Conservation (phyloP, 2,888 invertebrate species). For the Automeris io region DNA sequence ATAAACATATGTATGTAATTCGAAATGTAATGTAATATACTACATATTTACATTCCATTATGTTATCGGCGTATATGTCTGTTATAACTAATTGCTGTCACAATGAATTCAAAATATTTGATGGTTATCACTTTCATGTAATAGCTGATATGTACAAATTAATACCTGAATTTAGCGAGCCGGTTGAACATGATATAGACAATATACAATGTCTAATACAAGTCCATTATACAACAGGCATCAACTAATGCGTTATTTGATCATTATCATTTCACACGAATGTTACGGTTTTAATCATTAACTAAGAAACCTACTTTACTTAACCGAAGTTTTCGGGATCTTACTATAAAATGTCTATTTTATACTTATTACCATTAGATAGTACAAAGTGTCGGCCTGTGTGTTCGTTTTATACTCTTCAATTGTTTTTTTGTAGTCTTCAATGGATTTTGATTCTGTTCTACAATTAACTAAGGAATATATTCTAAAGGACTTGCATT, state of each 20-base stretch:
- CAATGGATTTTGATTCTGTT: too few species aligned
- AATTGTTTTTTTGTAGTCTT: too few species aligned
- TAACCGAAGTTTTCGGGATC: constrained; percentile 1
- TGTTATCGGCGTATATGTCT: background rate
- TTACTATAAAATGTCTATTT: too few species aligned
- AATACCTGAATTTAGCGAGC: constrained; percentile 5
- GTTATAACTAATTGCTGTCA: constrained; percentile 6
- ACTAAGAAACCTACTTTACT: constrained; percentile 5
- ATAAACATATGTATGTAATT: too few species aligned
- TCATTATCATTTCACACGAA: constrained; percentile 26
- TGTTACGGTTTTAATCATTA: constrained; percentile 17
- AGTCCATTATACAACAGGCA: constrained; percentile 29
- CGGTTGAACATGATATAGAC: constrained; percentile 14
- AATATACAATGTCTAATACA: constrained; percentile 17
- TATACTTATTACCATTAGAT: too few species aligned
- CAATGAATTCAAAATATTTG: constrained; percentile 8
- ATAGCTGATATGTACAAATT: constrained; percentile 9
- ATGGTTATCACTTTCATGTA: constrained; percentile 7
- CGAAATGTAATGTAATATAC: too few species aligned
- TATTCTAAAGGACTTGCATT: too few species aligned
- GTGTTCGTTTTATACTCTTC: too few species aligned
- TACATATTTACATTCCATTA: background rate
- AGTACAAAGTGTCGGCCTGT: too few species aligned
- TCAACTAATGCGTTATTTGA: constrained; percentile 26
- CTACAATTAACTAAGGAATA: too few species aligned